A percentile compares a stretch with the other conserved stretches of the same genome.
These are phyloP conservation scores for Tonatia bakeri DNA, from an alignment of 2,113 vertebrate species.

Conservation along the genomic window DNA sequence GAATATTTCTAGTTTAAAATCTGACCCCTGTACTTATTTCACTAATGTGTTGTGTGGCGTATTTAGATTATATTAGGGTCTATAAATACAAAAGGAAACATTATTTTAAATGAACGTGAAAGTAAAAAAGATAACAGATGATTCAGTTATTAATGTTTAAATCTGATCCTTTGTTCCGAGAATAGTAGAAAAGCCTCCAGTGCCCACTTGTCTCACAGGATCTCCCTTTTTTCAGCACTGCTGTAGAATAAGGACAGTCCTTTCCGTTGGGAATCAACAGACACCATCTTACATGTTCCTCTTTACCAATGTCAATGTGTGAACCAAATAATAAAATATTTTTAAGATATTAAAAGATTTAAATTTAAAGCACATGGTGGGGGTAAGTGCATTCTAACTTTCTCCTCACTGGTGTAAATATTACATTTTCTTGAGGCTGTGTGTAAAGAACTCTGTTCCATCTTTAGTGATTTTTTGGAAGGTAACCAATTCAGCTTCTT, in stretches of 20 bases:
- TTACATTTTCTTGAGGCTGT: constrained; percentile 23
- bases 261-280: neutral
- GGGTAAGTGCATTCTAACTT: neutral
- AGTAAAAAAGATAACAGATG: neutral
- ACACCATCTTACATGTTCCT: neutral
- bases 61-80: neutral
- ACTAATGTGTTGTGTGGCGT: neutral
- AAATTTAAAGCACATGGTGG: neutral
- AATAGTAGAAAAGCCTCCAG: neutral
- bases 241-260: neutral
- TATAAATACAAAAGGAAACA: neutral
- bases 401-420: constrained; percentile 24
- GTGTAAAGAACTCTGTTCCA: constrained; percentile 28
- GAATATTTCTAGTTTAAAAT: neutral
- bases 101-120: neutral
- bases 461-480: constrained; percentile 34
- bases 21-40: neutral
- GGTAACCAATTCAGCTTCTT: constrained; percentile 17
- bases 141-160: neutral
- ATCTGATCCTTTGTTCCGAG: neutral
- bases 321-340: neutral
- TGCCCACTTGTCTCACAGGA: neutral
- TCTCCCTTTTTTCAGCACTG: neutral
- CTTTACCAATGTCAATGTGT: neutral
- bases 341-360: neutral